These are phyloP conservation scores for Alethe diademata DNA, from an alignment of 2,113 vertebrate species.

Conservation along the genomic window DNA sequence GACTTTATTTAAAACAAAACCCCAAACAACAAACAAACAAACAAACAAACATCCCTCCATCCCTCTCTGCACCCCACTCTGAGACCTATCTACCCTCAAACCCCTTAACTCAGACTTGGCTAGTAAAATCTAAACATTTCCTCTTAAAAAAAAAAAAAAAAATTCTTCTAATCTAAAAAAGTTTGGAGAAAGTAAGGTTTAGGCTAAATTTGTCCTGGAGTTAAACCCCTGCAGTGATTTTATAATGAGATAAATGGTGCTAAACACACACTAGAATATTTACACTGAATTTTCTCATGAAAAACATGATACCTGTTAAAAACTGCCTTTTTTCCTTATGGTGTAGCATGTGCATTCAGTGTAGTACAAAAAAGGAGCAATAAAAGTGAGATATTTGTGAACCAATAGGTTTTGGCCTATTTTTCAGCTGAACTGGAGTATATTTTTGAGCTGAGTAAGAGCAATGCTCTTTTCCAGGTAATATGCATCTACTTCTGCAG, in stretches of 20 bases:
- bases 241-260: not conserved
- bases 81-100: fast-evolving
- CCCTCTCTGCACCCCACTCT: not conserved
- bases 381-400: not conserved
- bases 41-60: not conserved
- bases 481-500: not conserved
- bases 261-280: not conserved
- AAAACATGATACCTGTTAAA: not conserved
- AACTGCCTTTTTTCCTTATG: not conserved
- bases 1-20: not conserved
- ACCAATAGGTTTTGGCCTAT: not conserved
- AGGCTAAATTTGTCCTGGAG: not conserved
- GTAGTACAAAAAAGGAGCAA: not conserved
- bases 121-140: not conserved
- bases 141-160: not conserved
- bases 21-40: not conserved
- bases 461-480: not conserved
- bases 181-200: not conserved
- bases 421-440: not conserved
- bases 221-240: not conserved
- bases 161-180: no score
- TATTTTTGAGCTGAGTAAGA: not conserved
- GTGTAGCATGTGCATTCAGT: not conserved
- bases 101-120: not conserved
- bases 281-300: not conserved